Evolutionary conservation across 2,888 invertebrate genomes (phyloP).

Genomic region (Nemapogon koenigi): DNA sequence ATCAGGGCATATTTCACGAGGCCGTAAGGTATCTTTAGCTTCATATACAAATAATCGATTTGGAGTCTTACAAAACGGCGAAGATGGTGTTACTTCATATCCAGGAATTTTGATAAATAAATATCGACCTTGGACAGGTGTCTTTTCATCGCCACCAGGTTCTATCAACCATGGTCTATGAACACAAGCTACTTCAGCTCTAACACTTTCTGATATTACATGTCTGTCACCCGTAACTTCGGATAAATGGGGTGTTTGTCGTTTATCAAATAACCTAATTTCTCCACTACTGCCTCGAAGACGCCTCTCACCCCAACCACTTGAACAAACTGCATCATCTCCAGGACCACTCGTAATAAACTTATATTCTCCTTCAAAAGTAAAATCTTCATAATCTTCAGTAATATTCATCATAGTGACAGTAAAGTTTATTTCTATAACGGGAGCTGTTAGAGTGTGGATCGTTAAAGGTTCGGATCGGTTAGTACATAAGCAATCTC

Average conservation of each 20-base stretch:
- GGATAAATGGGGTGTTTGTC: conserved; percentile 44
- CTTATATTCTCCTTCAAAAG: conserved; percentile 78
- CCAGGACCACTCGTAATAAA: conserved; percentile 65
- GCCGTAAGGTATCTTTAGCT: conserved; percentile 68
- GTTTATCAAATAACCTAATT: conserved; percentile 70
- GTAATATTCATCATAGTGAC: conserved; percentile 81
- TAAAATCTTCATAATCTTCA: conserved; percentile 80
- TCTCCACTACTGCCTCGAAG: conserved; percentile 77
- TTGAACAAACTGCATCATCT: conserved; percentile 67
- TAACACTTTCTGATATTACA: conserved; percentile 57
- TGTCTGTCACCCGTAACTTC: conserved; percentile 55
- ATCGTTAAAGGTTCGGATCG: conserved; percentile 70
- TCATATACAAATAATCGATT: conserved; percentile 78
- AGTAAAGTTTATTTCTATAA: conserved; percentile 76
- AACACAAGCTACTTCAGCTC: conserved; percentile 67
- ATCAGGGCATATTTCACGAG: conserved; percentile 73
- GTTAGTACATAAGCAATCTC: conserved; percentile 78
- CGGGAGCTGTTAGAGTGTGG: conserved; percentile 72
- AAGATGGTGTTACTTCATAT: conserved; percentile 56
- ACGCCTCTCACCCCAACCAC: conserved; percentile 70
- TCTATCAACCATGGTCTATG: conserved; percentile 82
- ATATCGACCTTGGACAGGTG: conserved; percentile 67
- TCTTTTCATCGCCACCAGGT: conserved; percentile 74
- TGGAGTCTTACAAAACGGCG: conserved; percentile 68
- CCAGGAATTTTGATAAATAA: conserved; percentile 76